These are phyloP conservation scores for Microctonus brassicae DNA, from an alignment of 2,888 invertebrate genomes.

Conservation along the genomic window DNA sequence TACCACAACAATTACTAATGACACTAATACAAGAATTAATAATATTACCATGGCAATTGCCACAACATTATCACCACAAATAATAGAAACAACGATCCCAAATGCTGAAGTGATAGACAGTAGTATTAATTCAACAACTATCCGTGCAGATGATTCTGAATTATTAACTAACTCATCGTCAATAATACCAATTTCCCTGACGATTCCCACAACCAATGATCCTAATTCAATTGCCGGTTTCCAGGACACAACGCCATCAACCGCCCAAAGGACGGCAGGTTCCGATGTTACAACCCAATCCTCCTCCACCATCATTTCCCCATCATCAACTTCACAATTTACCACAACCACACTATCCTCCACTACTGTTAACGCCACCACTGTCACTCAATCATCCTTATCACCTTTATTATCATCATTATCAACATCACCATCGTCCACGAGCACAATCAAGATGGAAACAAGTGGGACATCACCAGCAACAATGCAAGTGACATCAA, in stretches of 20 bases:
- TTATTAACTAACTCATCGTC: constrained; percentile 44
- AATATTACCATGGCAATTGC: constrained; percentile 42
- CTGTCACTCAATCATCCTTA: constrained; percentile 34
- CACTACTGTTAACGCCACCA: constrained; percentile 33
- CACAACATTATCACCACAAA: constrained; percentile 27
- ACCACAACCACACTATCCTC: constrained; percentile 28
- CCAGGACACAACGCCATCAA: constrained; percentile 66
- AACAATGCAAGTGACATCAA: constrained; percentile 38
- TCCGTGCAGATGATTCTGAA: constrained; percentile 39
- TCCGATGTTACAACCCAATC: constrained; percentile 50
- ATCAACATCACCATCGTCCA: constrained; percentile 12
- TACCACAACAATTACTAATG: constrained; percentile 32
- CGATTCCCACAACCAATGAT: constrained; percentile 52
- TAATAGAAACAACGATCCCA: neutral
- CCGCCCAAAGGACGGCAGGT: constrained; percentile 68
- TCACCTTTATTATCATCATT: neutral
- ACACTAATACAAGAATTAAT: constrained; percentile 49
- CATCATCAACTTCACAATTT: constrained; percentile 31
- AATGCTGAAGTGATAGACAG: neutral
- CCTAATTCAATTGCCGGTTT: constrained; percentile 67
- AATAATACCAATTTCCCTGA: constrained; percentile 48
- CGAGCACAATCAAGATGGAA: neutral
- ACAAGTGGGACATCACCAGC: constrained; percentile 44
- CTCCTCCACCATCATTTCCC: constrained; percentile 21
- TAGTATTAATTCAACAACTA: constrained; percentile 25